Base-by-base conservation (phyloP, 2,888 invertebrate species). In the Protonemura montana region DNA sequence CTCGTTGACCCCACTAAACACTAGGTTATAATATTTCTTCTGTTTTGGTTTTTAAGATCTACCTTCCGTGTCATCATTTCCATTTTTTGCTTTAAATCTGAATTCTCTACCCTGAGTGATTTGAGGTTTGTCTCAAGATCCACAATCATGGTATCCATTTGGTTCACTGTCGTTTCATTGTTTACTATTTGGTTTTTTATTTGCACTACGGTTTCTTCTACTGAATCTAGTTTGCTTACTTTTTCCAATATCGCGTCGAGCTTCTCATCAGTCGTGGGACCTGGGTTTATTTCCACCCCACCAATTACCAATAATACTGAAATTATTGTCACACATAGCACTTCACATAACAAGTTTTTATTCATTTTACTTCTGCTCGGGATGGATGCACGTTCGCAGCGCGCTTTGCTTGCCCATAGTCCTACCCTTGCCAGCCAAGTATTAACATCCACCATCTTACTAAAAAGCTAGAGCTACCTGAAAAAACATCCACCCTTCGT, bases 381-480 rank as follows among this genome's bases (percentile, higher is more conserved):
- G 13, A 21, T 3, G 16, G 59, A 59, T 10, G 59, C 59, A 59
- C 59, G 59, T 10, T 16, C 59, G 13, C 59, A 2, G 59, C 59
- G 59, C 59, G 59, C 13, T 13, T 59, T 59, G 59, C 59, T 21
- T 3, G 59, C 59, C 59, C 59, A 59, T 13, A 59, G 59, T 21
- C 59, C 59, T 59, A 59, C 59, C 59, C 59, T 59, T 59, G 59
- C 59, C 59, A 10, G 59, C 59, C 59, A 59, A 59, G 59, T 59
- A 21, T 59, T 13, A 21, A 21, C 21, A 21, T 59, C 59, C 59
- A 59, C 59, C 59, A 59, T 59, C 59, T 10, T 21, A 13, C 59
- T 59, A 16, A 59, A 10, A 59, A 3, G 21, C 16, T 2, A 21
- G 59, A 59, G 59, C 59, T 59, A 59, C 59, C 59, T 59, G 59